A percentile compares a stretch with the other conserved stretches of the same genome.
phyloP scores from a whole-genome alignment of 2,888 invertebrate species.

The Erebia aethiops region DNA sequence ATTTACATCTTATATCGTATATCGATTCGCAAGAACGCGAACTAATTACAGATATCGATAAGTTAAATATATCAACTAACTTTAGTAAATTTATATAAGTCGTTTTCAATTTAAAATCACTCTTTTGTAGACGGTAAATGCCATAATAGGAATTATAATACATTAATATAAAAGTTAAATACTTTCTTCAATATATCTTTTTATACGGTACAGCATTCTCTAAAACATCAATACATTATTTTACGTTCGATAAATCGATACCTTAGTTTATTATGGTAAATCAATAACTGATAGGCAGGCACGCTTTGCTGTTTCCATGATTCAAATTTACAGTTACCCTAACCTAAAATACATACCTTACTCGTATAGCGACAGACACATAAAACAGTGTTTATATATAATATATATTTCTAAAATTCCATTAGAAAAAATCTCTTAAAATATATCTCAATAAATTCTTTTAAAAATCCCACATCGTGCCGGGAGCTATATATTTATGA shows the following conservation, averaged over 20 bases:
- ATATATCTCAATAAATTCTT: slow-evolving; percentile 75
- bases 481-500: slow-evolving; percentile 65
- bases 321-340: slow-evolving; percentile 52
- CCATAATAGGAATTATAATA: slow-evolving; percentile 79
- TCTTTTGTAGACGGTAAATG: slow-evolving; percentile 80
- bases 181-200: slow-evolving; percentile 51
- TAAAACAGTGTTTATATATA: slow-evolving; percentile 68
- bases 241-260: slow-evolving; percentile 47
- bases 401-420: slow-evolving; percentile 69
- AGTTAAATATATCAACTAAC: slow-evolving; percentile 59
- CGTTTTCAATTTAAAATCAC: slow-evolving; percentile 74
- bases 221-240: slow-evolving; percentile 49
- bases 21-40: slow-evolving; percentile 41
- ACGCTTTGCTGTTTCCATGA: slow-evolving; percentile 58
- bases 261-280: slow-evolving; percentile 63
- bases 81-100: slow-evolving; percentile 70
- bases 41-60: slow-evolving; percentile 39
- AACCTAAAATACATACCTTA: slow-evolving; percentile 60
- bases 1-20: slow-evolving; percentile 46
- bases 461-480: slow-evolving; percentile 58
- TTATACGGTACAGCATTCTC: slow-evolving; percentile 55
- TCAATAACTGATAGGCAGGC: slow-evolving; percentile 65
- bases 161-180: slow-evolving; percentile 63
- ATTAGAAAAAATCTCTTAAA: slow-evolving; percentile 81
- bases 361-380: slow-evolving; percentile 74